phyloP scores from a whole-genome alignment of 2,888 invertebrate species.

The Phorcus lineatus region DNA sequence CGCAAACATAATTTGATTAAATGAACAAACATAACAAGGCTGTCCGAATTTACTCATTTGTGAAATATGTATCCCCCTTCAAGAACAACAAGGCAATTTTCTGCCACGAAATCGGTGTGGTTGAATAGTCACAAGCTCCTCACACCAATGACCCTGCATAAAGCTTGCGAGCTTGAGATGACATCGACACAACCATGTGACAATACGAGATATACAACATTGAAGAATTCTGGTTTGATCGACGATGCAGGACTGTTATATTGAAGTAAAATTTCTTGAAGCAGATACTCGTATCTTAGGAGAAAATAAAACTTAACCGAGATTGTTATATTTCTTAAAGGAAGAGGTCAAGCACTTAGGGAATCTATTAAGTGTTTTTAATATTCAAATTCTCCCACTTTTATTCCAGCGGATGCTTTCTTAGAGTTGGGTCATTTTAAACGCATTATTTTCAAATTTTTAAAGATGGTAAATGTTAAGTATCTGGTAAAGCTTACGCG shows the following conservation, averaged over 20 bases:
- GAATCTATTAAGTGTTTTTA: too few species aligned
- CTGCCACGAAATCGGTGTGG: neutral
- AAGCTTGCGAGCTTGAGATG: neutral
- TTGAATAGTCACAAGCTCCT: neutral
- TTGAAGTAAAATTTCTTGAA: neutral
- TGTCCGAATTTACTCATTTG: neutral
- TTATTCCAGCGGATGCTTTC: too few species aligned
- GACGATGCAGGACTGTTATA: neutral
- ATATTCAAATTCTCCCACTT: too few species aligned
- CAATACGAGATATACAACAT: neutral
- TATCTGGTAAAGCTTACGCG: too few species aligned
- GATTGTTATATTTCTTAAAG: neutral
- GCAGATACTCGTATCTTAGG: neutral
- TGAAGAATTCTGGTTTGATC: neutral
- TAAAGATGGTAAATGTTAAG: too few species aligned
- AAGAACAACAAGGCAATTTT: slow-evolving; percentile 6
- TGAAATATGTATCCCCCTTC: neutral
- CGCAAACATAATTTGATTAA: slow-evolving; percentile 10
- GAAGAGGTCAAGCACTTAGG: too few species aligned
- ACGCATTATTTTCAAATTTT: too few species aligned
- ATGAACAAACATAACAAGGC: slow-evolving; percentile 3
- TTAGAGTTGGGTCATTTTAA: too few species aligned
- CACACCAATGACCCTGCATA: neutral
- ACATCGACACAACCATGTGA: neutral
- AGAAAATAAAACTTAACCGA: neutral